Conservation (phyloP, 2,797 vertebrate genomes). For the Monodelphis domestica region DNA sequence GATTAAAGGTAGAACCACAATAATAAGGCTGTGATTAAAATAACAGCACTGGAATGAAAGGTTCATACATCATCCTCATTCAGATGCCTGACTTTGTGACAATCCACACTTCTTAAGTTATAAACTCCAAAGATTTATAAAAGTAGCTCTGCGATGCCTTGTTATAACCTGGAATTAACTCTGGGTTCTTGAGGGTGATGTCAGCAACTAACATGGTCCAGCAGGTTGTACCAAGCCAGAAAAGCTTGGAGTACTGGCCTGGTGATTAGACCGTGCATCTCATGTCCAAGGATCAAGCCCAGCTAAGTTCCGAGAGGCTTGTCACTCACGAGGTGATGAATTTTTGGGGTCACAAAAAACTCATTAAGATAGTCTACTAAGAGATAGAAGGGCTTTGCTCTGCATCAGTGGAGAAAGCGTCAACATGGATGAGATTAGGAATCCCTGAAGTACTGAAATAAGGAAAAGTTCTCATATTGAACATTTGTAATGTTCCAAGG, state of each 20-base stretch:
- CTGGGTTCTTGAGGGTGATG: background rate
- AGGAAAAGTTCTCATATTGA: background rate
- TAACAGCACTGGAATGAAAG: background rate
- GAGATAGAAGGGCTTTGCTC: background rate
- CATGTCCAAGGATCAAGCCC: background rate
- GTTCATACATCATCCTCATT: background rate
- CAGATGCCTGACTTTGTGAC: background rate
- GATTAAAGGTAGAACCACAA: background rate
- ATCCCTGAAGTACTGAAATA: background rate
- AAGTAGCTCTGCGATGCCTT: background rate
- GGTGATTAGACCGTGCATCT: background rate
- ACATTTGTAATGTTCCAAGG: background rate
- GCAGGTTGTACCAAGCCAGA: background rate
- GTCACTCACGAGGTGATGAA: constrained; percentile 1
- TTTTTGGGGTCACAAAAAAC: background rate
- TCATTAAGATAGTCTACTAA: background rate
- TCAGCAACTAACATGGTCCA: background rate
- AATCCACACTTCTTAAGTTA: background rate
- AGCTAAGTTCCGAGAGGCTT: background rate
- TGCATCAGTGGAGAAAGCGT: background rate
- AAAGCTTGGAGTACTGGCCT: background rate
- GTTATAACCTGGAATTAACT: background rate
- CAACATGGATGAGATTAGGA: background rate
- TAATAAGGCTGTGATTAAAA: background rate
- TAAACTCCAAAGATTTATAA: background rate